Conservation (phyloP, 2,797 vertebrate genomes). For the Brachymystax lenok region DNA sequence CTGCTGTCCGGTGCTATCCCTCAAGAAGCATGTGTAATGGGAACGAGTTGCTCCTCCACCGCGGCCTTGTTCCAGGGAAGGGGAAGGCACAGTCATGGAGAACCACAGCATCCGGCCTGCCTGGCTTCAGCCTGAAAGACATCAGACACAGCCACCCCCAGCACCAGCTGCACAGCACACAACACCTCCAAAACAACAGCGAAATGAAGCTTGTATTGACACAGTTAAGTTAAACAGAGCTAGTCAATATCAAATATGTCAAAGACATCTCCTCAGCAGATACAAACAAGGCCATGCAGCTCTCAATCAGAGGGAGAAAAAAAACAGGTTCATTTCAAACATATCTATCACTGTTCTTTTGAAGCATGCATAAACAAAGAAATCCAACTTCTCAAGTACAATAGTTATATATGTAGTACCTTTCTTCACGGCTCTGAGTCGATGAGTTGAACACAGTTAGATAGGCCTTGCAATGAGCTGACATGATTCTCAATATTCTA, state of each 20-base stretch:
- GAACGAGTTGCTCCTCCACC: slow-evolving; percentile 65
- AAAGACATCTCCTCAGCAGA: background rate
- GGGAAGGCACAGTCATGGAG: background rate
- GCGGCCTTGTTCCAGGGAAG: slow-evolving; percentile 60
- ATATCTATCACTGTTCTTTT: too few species aligned
- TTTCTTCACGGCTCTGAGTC: too few species aligned
- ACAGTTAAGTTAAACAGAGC: slow-evolving; percentile 49
- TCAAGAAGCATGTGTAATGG: slow-evolving; percentile 48
- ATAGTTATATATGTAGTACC: too few species aligned
- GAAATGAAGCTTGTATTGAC: slow-evolving; percentile 30
- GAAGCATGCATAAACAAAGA: too few species aligned
- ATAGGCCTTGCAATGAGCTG: too few species aligned
- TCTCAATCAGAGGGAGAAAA: background rate
- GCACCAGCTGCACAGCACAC: slow-evolving; percentile 20
- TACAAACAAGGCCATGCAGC: background rate
- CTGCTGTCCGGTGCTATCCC: slow-evolving; percentile 57
- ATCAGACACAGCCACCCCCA: background rate
- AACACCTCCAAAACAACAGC: slow-evolving; percentile 42
- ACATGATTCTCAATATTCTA: too few species aligned
- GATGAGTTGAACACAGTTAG: too few species aligned
- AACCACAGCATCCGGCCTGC: background rate
- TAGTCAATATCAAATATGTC: background rate
- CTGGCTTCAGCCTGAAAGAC: background rate
- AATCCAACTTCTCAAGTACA: too few species aligned
- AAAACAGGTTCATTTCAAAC: background rate